Conservation (phyloP, 1,140 invertebrate species). For the Liolophura sinensis region DNA sequence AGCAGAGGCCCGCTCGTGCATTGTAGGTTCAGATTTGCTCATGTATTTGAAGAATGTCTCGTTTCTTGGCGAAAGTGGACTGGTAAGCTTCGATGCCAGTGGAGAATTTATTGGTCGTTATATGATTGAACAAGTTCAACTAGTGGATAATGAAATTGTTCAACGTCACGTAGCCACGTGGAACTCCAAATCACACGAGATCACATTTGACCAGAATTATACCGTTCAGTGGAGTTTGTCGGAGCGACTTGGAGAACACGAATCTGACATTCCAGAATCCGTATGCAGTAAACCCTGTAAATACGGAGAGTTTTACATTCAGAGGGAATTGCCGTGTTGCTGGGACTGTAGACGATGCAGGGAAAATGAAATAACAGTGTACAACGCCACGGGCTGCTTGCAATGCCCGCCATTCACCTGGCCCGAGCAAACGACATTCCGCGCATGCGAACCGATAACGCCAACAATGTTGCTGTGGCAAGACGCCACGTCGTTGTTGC, state of each 20-base stretch:
- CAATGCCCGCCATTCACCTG: slow-evolving; percentile 31
- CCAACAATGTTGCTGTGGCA: slow-evolving; percentile 11
- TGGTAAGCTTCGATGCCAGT: slow-evolving; percentile 19
- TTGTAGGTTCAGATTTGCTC: slow-evolving; percentile 21
- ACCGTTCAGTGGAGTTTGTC: not conserved
- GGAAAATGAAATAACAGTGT: slow-evolving; percentile 16
- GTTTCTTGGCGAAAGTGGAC: slow-evolving; percentile 17
- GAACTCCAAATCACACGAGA: slow-evolving; percentile 1
- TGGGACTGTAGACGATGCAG: slow-evolving; percentile 24
- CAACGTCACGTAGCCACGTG: not conserved
- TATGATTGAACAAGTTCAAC: slow-evolving; percentile 11
- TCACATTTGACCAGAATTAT: not conserved
- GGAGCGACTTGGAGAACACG: not conserved
- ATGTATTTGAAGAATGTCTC: slow-evolving; percentile 16
- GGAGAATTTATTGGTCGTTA: slow-evolving; percentile 18
- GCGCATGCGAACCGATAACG: slow-evolving; percentile 59
- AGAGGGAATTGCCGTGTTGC: slow-evolving; percentile 22
- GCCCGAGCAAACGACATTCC: slow-evolving; percentile 59
- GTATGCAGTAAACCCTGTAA: slow-evolving; percentile 30
- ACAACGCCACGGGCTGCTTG: slow-evolving; percentile 22
- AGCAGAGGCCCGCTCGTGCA: slow-evolving; percentile 14
- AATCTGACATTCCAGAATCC: slow-evolving; percentile 21
- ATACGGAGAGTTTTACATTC: slow-evolving; percentile 19
- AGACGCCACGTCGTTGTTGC: slow-evolving; percentile 56
- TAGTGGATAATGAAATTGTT: not conserved